These are phyloP conservation scores for Meghimatium bilineatum DNA, from an alignment of 2,888 invertebrate genomes.

Conservation along the genomic window DNA sequence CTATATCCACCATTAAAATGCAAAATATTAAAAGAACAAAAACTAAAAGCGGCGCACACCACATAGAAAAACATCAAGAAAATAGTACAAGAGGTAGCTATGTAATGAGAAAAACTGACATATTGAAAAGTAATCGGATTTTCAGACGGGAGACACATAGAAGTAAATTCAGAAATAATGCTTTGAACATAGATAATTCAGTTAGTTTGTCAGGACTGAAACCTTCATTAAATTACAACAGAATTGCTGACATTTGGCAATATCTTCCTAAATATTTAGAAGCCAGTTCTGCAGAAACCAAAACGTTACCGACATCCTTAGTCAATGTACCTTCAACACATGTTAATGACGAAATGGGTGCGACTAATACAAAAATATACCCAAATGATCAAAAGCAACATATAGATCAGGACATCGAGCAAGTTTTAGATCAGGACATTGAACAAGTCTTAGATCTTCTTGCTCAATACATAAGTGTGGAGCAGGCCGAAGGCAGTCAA, in stretches of 20 bases:
- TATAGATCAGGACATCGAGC: no score
- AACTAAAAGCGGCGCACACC: background rate
- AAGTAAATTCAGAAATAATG: background rate
- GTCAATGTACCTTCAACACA: no score
- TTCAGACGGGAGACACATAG: background rate
- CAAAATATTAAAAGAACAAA: background rate
- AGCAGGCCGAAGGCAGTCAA: background rate
- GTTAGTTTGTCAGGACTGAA: background rate
- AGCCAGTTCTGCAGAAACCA: background rate
- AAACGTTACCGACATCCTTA: background rate
- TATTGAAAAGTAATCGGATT: no score
- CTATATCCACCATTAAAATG: background rate
- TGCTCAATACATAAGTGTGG: background rate
- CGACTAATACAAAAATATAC: background rate
- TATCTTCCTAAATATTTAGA: background rate
- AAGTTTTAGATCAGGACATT: background rate
- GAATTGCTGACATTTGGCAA: background rate
- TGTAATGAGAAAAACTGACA: no score
- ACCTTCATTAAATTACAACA: background rate
- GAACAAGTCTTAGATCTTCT: background rate
- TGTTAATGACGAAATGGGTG: background rate
- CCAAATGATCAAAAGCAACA: no score
- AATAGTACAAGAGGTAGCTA: no score
- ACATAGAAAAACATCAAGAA: background rate
- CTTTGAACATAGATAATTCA: background rate